Evolutionary conservation across 2,113 vertebrate genomes (phyloP).

Genomic region (Jaculus jaculus): DNA sequence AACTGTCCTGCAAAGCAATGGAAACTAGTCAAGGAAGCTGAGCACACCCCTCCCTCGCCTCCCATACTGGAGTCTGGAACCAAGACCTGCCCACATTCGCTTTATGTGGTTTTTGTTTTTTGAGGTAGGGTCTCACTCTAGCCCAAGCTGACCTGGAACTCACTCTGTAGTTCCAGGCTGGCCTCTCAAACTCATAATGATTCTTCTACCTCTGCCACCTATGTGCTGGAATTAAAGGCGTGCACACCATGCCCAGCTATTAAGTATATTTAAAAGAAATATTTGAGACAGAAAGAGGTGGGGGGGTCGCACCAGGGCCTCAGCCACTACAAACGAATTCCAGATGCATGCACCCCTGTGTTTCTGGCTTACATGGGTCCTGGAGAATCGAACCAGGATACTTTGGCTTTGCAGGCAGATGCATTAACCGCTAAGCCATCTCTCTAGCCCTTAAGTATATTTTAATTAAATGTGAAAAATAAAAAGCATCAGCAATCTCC

Average conservation of each 20-base stretch:
- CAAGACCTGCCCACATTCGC: neutral
- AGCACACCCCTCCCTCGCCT: neutral
- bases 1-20: conserved; percentile 93
- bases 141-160: neutral
- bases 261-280: conserved; percentile 20
- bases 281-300: no score
- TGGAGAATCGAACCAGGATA: no score
- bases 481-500: neutral
- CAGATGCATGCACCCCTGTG: no score
- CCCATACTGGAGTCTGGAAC: neutral
- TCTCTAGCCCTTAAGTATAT: neutral
- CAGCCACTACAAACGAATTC: no score
- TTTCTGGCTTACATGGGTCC: no score
- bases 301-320: no score
- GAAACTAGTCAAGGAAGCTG: neutral
- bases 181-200: neutral
- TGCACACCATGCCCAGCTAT: no score
- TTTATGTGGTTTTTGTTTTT: neutral
- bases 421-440: no score
- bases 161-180: neutral
- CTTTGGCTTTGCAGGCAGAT: no score
- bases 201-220: no score
- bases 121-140: neutral
- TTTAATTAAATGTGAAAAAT: conserved; percentile 20
- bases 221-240: no score